A percentile compares a stretch with the other conserved stretches of the same genome.
Conservation (phyloP, 2,113 vertebrate genomes). For the Stegostoma tigrinum region DNA sequence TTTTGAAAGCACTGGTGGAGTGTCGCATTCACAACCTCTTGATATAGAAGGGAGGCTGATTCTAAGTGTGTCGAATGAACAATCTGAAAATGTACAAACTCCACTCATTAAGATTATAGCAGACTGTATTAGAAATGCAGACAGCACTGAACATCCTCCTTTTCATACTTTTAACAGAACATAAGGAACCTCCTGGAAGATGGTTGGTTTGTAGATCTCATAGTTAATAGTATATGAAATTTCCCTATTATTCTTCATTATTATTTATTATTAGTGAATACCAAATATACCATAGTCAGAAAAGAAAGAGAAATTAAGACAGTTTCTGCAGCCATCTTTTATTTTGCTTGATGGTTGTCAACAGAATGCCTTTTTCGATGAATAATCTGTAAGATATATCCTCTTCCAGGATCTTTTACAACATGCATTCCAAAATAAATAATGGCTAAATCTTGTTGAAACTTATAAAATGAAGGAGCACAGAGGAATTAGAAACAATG, state of each 20-base stretch:
- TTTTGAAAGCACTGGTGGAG: neutral
- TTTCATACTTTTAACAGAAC: neutral
- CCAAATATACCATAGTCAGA: neutral
- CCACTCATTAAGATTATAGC: neutral
- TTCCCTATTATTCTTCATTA: neutral
- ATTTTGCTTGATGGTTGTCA: neutral
- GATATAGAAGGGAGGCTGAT: neutral
- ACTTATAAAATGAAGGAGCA: neutral
- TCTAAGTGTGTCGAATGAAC: neutral
- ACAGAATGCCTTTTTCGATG: neutral
- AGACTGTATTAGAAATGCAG: no score
- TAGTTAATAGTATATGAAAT: neutral
- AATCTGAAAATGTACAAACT: neutral
- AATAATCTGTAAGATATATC: neutral
- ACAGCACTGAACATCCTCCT: neutral
- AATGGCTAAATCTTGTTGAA: neutral
- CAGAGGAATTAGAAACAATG: neutral
- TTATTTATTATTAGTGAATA: neutral
- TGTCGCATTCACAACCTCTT: neutral
- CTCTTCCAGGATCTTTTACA: neutral
- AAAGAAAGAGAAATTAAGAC: constrained; percentile 5
- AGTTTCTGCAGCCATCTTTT: constrained; percentile 4
- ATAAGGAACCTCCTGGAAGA: neutral
- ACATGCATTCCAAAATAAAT: neutral
- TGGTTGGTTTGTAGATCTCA: neutral